These are phyloP conservation scores for Coreoperca whiteheadi DNA, from an alignment of 2,113 vertebrate species.

Conservation along the genomic window DNA sequence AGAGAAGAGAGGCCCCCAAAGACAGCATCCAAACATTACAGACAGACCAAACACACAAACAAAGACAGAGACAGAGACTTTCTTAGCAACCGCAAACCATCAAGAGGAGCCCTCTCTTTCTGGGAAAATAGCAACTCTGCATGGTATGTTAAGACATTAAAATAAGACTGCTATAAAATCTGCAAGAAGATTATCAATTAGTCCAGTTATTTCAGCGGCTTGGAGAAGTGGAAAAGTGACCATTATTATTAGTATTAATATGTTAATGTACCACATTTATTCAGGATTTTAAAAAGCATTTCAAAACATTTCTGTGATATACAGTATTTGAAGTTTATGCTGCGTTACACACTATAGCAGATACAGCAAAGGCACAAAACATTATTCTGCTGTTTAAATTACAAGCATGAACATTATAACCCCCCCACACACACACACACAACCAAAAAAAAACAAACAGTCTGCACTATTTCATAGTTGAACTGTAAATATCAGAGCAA, in stretches of 20 bases:
- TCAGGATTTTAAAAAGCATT: background rate
- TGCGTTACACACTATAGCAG: background rate
- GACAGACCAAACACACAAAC: constrained; percentile 66
- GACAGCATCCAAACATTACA: constrained; percentile 74
- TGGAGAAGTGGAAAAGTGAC: background rate
- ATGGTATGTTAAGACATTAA: constrained; percentile 8
- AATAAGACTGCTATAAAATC: constrained; percentile 18
- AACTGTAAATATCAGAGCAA: background rate
- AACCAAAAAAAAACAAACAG: no score
- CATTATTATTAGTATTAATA: background rate
- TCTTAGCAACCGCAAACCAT: constrained; percentile 77
- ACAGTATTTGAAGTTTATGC: background rate
- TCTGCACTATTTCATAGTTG: background rate
- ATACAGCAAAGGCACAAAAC: background rate
- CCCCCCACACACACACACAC: no score
- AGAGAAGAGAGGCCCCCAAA: constrained; percentile 78
- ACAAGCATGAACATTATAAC: background rate
- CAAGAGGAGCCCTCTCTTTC: constrained; percentile 49
- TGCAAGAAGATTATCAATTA: constrained; percentile 18
- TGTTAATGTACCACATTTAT: background rate
- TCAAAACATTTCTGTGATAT: background rate
- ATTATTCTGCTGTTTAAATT: background rate
- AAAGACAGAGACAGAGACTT: constrained; percentile 76
- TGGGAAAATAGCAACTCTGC: constrained; percentile 31
- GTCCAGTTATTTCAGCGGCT: constrained; percentile 31